A percentile compares a stretch with the other conserved stretches of the same genome.
phyloP scores from a whole-genome alignment of 2,888 invertebrate species.

The Podabrus alpinus region DNA sequence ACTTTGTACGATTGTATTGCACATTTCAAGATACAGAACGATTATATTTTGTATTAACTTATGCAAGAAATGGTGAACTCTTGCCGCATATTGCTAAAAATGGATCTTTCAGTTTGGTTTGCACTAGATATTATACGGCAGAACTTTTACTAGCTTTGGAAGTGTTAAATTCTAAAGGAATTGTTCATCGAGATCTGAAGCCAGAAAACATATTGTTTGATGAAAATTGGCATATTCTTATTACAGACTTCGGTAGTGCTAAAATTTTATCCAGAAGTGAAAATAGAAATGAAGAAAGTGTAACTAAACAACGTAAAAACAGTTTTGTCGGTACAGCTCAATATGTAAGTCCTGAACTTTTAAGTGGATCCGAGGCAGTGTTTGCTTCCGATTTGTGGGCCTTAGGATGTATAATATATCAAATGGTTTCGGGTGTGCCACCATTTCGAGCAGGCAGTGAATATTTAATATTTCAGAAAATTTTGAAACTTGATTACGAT shows the following conservation, averaged over 20 bases:
- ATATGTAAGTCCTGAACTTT: slow-evolving; percentile 96
- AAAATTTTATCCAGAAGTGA: slow-evolving; percentile 36
- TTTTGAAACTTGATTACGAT: slow-evolving; percentile 85
- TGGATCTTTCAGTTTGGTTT: slow-evolving; percentile 85
- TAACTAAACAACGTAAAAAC: slow-evolving; percentile 65
- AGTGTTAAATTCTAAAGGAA: slow-evolving; percentile 83
- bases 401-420: slow-evolving; percentile 93
- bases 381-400: slow-evolving; percentile 95
- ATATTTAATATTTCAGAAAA: slow-evolving; percentile 95
- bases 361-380: slow-evolving; percentile 74
- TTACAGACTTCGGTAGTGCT: slow-evolving; percentile 88
- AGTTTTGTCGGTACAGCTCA: slow-evolving; percentile 99
- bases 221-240: slow-evolving; percentile 93
- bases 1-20: slow-evolving; percentile 91
- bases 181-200: slow-evolving; percentile 95
- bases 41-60: slow-evolving; percentile 93
- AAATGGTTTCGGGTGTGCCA: slow-evolving; percentile 92
- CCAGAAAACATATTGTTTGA: slow-evolving; percentile 97
- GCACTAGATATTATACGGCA: slow-evolving; percentile 91
- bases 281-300: slow-evolving; percentile 43
- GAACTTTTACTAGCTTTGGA: slow-evolving; percentile 92
- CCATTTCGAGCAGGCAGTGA: slow-evolving; percentile 93
- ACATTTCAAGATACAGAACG: slow-evolving; percentile 94
- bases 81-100: slow-evolving; percentile 89
- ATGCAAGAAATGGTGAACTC: slow-evolving; percentile 94